phyloP scores from a whole-genome alignment of 2,888 invertebrate genomes.

The Agriopis leucophaearia region DNA sequence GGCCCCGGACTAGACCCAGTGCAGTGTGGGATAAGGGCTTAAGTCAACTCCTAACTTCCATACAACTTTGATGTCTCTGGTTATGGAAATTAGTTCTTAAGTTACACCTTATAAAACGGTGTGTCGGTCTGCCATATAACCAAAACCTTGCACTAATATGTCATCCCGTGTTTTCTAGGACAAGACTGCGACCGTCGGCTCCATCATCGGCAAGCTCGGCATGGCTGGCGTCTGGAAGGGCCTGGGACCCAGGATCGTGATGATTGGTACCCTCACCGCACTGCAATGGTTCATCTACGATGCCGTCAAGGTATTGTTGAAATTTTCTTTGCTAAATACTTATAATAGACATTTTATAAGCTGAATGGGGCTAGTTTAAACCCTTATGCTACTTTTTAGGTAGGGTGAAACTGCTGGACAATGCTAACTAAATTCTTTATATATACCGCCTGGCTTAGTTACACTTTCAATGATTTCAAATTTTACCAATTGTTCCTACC shows the following conservation, averaged over 20 bases:
- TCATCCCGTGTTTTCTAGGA: conserved; percentile 64
- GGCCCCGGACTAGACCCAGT: background rate
- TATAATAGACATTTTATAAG: too few relatives aligned
- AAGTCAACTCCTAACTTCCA: background rate
- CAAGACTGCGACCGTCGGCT: conserved; percentile 78
- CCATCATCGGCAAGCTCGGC: conserved; percentile 81
- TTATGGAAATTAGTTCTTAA: background rate
- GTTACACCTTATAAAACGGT: background rate
- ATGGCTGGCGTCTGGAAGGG: conserved; percentile 94
- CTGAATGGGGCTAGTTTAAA: too few relatives aligned
- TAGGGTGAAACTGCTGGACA: too few relatives aligned
- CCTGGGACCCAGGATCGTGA: conserved; percentile 95
- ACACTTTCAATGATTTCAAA: conserved; percentile 64
- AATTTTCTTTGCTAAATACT: too few relatives aligned
- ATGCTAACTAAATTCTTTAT: too few relatives aligned
- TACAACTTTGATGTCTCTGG: background rate
- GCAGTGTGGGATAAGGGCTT: background rate
- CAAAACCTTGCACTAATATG: background rate
- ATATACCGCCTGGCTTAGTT: too few relatives aligned
- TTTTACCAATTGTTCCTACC: conserved; percentile 80
- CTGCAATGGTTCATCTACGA: conserved; percentile 99
- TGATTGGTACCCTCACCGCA: conserved; percentile 98
- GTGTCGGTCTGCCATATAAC: background rate
- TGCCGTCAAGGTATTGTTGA: conserved; percentile 92
- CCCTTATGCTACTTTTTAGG: too few relatives aligned